phyloP scores from a whole-genome alignment of 2,888 invertebrate species.

The Encarsia formosa region DNA sequence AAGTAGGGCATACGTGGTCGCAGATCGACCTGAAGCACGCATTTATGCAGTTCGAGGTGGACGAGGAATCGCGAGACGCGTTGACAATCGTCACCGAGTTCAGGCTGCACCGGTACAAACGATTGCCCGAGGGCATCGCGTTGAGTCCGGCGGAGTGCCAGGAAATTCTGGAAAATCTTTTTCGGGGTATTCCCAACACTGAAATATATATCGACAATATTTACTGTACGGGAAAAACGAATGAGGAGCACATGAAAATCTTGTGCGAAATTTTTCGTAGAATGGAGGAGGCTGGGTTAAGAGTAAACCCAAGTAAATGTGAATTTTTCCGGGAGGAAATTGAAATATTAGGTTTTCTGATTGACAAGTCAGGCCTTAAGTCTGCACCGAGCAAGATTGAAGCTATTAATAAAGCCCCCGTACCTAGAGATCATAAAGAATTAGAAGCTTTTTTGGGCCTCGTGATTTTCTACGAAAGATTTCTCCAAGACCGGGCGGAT shows the following conservation, averaged over 20 bases:
- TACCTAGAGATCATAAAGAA: slow-evolving; percentile 10
- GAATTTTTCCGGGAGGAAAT: slow-evolving; percentile 35
- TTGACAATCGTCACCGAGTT: slow-evolving; percentile 43
- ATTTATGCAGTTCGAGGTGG: slow-evolving; percentile 42
- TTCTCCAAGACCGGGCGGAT: slow-evolving; percentile 36
- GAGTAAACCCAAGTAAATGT: slow-evolving; percentile 35
- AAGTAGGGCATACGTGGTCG: slow-evolving; percentile 33
- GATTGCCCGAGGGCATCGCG: slow-evolving; percentile 40
- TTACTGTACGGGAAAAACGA: slow-evolving; percentile 33
- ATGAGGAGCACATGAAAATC: slow-evolving; percentile 31
- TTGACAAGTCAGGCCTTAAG: slow-evolving; percentile 10
- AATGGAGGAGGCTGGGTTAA: slow-evolving; percentile 32
- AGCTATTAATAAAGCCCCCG: slow-evolving; percentile 14
- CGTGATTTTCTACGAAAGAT: slow-evolving; percentile 41
- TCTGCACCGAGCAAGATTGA: slow-evolving; percentile 13
- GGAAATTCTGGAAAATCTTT: slow-evolving; percentile 34
- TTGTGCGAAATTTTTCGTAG: slow-evolving; percentile 33
- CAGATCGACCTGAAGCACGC: slow-evolving; percentile 35
- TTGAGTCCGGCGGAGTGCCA: slow-evolving; percentile 43
- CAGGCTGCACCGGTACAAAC: slow-evolving; percentile 38
- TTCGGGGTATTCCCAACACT: slow-evolving; percentile 34
- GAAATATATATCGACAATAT: slow-evolving; percentile 37
- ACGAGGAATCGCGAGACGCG: slow-evolving; percentile 35
- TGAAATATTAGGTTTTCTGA: slow-evolving; percentile 25
- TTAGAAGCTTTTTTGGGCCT: slow-evolving; percentile 34